These are phyloP conservation scores for Macrophya annulata DNA, from an alignment of 2,888 invertebrate species.

Conservation along the genomic window DNA sequence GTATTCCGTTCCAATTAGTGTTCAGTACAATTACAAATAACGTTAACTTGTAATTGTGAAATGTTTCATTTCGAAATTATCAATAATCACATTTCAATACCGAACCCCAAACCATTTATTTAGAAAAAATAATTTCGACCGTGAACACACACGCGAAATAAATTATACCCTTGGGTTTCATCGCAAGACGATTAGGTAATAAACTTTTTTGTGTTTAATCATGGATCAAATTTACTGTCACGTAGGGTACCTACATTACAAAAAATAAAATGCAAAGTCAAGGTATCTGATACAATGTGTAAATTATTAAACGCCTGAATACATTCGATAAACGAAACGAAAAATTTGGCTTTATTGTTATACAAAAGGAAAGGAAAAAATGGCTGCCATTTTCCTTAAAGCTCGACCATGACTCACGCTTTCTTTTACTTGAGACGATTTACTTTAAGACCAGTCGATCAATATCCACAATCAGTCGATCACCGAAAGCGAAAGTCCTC, in stretches of 20 bases:
- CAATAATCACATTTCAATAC: not conserved
- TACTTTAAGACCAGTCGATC: constrained; percentile 30
- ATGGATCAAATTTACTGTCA: not conserved
- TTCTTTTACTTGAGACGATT: constrained; percentile 7
- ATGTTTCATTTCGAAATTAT: not conserved
- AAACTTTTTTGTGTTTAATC: not conserved
- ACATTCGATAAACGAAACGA: not conserved
- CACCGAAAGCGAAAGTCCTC: not conserved
- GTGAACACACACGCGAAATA: not conserved
- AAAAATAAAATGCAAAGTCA: not conserved
- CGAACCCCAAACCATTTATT: constrained; percentile 5
- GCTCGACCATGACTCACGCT: not conserved
- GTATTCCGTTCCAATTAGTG: constrained; percentile 19
- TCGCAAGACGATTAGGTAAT: not conserved
- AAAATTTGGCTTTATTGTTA: not conserved
- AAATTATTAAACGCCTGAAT: not conserved
- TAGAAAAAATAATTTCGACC: not conserved
- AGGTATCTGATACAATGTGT: not conserved
- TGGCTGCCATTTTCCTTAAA: not conserved
- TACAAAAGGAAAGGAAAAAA: not conserved
- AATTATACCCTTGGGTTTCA: not conserved
- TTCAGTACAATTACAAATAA: constrained; percentile 9
- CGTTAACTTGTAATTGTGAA: constrained; percentile 6
- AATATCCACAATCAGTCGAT: constrained; percentile 39
- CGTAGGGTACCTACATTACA: too few relatives aligned